phyloP scores from a whole-genome alignment of 2,797 vertebrate species.

The Falco novaeseelandiae region DNA sequence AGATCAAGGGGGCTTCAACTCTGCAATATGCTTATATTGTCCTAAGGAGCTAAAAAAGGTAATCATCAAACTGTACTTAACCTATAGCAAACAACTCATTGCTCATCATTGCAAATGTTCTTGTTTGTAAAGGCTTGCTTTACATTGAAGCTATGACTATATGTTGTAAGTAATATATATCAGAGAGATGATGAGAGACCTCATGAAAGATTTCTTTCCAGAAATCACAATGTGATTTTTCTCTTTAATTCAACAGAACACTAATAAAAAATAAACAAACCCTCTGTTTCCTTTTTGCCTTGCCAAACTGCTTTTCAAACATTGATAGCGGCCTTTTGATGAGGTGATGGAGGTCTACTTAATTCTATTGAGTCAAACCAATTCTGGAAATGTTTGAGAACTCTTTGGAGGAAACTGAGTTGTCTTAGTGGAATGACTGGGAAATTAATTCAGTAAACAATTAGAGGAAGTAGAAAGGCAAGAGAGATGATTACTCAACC shows the following conservation, averaged over 20 bases:
- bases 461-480: background rate
- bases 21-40: background rate
- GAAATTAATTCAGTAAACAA: background rate
- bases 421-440: background rate
- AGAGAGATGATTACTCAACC: background rate
- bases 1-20: background rate
- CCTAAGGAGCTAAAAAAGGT: background rate
- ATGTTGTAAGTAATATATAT: background rate
- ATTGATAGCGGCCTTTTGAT: background rate
- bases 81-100: background rate
- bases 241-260: background rate
- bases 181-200: background rate
- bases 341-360: background rate
- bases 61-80: background rate
- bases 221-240: background rate
- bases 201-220: background rate
- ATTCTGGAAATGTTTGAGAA: background rate
- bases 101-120: background rate
- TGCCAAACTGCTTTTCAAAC: background rate
- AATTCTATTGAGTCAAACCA: background rate
- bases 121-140: background rate
- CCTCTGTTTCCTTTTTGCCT: background rate
- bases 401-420: background rate
- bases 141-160: background rate
- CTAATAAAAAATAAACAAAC: background rate